Percentiles rank a stretch among this genome's conserved stretches.
phyloP scores from a whole-genome alignment of 2,888 invertebrate species.

The Harpalus rubripes region DNA sequence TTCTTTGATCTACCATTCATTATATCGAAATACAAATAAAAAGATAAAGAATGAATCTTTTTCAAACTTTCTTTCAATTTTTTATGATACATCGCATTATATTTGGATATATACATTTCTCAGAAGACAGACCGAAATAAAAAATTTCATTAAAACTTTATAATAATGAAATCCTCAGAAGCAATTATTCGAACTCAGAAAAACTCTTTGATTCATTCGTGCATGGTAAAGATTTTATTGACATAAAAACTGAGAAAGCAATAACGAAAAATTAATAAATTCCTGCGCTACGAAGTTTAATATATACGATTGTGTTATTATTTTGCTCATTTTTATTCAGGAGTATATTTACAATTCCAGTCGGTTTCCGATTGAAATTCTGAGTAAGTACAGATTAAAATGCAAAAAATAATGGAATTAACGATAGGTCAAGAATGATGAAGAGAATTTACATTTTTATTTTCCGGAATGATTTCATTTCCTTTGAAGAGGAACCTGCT shows the following conservation, averaged over 20 bases:
- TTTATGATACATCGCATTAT: neutral
- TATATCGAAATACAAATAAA: too few relatives aligned
- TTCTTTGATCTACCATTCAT: too few relatives aligned
- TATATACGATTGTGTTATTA: slow-evolving; percentile 28
- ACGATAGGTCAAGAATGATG: slow-evolving; percentile 16
- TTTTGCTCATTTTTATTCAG: slow-evolving; percentile 15
- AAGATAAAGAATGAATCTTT: too few relatives aligned
- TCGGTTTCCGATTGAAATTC: neutral
- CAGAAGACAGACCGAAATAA: slow-evolving; percentile 9
- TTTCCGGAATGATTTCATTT: slow-evolving; percentile 3
- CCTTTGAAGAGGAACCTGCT: slow-evolving; percentile 16
- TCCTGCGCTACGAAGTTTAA: neutral
- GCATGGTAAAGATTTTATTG: slow-evolving; percentile 25
- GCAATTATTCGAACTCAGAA: slow-evolving; percentile 39
- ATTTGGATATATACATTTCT: neutral
- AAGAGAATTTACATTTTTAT: slow-evolving; percentile 37
- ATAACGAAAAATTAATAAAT: slow-evolving; percentile 22
- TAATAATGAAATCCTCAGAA: slow-evolving; percentile 42
- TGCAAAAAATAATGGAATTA: slow-evolving; percentile 33
- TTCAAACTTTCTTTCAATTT: neutral
- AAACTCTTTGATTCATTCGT: slow-evolving; percentile 11
- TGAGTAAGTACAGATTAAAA: slow-evolving; percentile 9
- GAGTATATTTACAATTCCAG: neutral
- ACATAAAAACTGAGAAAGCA: slow-evolving; percentile 12
- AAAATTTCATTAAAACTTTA: slow-evolving; percentile 40